These are phyloP conservation scores for Spatula versicolor DNA, from an alignment of 2,797 vertebrate species.

Conservation along the genomic window DNA sequence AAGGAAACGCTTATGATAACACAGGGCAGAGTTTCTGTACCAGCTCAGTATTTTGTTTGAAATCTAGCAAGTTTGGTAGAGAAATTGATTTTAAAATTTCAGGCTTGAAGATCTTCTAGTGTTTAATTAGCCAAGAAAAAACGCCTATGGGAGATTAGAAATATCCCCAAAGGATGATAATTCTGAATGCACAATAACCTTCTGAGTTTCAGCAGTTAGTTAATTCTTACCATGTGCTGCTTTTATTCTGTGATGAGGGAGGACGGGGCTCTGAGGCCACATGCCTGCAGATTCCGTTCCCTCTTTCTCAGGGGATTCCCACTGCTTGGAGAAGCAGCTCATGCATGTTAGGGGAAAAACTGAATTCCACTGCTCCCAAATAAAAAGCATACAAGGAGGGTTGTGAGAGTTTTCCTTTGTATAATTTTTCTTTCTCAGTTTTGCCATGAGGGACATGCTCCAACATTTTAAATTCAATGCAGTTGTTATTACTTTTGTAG, in stretches of 20 bases:
- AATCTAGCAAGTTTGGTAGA: background rate
- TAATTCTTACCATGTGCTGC: conserved; percentile 51
- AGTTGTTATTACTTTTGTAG: background rate
- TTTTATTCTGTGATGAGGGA: background rate
- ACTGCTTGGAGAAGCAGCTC: background rate
- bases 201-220: conserved; percentile 21
- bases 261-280: background rate
- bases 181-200: conserved; percentile 24
- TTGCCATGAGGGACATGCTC: background rate
- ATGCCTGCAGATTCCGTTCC: background rate
- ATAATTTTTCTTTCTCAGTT: background rate
- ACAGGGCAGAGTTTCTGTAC: background rate
- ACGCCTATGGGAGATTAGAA: background rate
- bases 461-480: background rate
- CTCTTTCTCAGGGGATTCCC: conserved; percentile 38
- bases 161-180: background rate
- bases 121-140: conserved; percentile 24
- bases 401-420: background rate
- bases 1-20: background rate
- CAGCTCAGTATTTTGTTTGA: background rate
- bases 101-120: background rate
- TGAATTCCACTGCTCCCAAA: background rate
- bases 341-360: background rate
- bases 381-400: background rate
- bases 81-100: background rate